Percentiles rank a stretch among this genome's conserved stretches.
Conservation (phyloP, 2,888 invertebrate species). For the Synergus laeviventris region DNA sequence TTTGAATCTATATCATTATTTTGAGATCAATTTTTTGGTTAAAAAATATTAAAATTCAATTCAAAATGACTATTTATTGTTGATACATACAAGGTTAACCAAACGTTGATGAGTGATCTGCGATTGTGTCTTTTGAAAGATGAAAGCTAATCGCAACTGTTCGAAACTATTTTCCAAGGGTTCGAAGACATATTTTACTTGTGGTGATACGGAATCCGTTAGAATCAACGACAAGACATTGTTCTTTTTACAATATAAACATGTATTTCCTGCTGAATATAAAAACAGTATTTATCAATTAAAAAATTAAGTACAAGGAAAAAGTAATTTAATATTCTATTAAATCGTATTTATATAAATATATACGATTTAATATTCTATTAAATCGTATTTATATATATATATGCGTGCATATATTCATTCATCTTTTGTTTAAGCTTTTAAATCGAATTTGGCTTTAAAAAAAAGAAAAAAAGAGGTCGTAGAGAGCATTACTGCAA, state of each 20-base stretch:
- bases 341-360: too few species aligned
- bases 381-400: too few species aligned
- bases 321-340: too few species aligned
- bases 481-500: too few species aligned
- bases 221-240: background rate
- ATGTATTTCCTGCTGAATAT: background rate
- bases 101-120: background rate
- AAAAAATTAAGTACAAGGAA: too few species aligned
- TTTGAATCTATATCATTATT: background rate
- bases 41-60: too few species aligned
- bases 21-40: background rate
- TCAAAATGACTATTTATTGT: background rate
- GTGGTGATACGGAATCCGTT: background rate
- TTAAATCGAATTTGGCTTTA: background rate
- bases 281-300: background rate
- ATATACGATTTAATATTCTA: too few species aligned
- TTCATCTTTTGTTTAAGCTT: too few species aligned
- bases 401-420: too few species aligned
- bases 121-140: background rate
- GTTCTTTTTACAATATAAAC: background rate
- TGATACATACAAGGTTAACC: background rate
- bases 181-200: background rate
- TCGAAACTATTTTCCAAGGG: background rate
- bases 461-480: background rate
- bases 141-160: background rate